phyloP scores from a whole-genome alignment of 37 sponge, comb jelly and placozoan genomes.

The Ephydatia muelleri region DNA sequence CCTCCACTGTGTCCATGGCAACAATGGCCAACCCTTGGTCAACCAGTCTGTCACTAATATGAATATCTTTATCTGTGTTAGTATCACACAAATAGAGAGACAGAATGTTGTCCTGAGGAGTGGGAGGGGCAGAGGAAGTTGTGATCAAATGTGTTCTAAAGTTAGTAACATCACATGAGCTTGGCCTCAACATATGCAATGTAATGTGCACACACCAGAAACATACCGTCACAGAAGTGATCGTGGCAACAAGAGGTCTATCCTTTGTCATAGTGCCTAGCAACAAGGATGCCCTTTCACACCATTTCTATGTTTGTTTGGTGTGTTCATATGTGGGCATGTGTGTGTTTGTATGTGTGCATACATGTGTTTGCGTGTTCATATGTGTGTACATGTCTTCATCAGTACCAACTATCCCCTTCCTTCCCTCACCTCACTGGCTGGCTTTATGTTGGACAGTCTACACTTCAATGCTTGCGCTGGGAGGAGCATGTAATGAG shows the following conservation, averaged over 20 bases:
- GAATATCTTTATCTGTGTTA: conserved; percentile 51
- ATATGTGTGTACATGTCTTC: neutral
- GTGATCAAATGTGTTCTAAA: neutral
- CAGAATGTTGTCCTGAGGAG: conserved; percentile 30
- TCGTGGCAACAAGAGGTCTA: conserved; percentile 36
- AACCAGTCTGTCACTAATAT: conserved; percentile 58
- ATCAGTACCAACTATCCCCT: too few species aligned
- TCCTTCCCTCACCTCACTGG: conserved; percentile 55
- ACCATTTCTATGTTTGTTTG: conserved; percentile 55
- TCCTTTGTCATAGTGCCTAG: conserved; percentile 62
- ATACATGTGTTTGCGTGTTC: too few species aligned
- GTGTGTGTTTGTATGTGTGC: neutral
- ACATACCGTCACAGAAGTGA: conserved; percentile 39
- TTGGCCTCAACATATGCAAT: neutral
- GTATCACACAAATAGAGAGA: conserved; percentile 72
- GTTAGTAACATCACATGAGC: neutral
- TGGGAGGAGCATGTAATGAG: conserved; percentile 57
- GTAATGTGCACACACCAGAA: neutral
- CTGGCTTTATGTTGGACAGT: conserved; percentile 64
- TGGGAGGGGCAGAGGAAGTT: neutral
- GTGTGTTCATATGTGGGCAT: too few species aligned
- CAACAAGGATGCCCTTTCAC: conserved; percentile 26
- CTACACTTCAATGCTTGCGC: conserved; percentile 63
- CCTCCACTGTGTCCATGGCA: conserved; percentile 39
- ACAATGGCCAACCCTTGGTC: conserved; percentile 50